Evolutionary conservation across 2,797 vertebrate species (phyloP), one percentile per base, ranked within the genome.

Genomic region (Hirundo rustica): DNA sequence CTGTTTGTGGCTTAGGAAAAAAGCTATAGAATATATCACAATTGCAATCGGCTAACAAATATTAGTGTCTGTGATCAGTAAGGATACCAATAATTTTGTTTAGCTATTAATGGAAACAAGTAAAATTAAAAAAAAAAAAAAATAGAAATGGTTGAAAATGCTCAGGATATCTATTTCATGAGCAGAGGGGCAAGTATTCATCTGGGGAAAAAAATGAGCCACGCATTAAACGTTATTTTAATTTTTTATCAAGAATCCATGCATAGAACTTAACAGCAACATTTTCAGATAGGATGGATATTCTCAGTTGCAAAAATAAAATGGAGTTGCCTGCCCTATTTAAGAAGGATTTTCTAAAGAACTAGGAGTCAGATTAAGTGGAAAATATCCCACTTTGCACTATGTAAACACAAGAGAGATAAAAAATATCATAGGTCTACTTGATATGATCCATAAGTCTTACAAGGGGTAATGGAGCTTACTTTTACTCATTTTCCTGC

Each of bases 1-100:
- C 98, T 97, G 98, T 97, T 98, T 97, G 97, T 97, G 97, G 96
- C 97, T 97, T 97, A 96, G 97, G 95, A 96, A 96, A 97, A 97
- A 97, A 97, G 97, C 97, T 97, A 97, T 98, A 98, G 97, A 98
- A 97, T 97, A 94, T 93, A 97, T 96, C 97, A 97, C 96, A 89
- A 88, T 93, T 96, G 96, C 97, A 98, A 98, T 90, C 98, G 97
- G 96, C 95, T 96, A 97, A 95, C 96, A 97, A 97, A 97, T 97
- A 97, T 91, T 95, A 96, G 97, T 96, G 82, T 73, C 95, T 93
- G 80, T 51, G 85, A 97, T 96, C 29, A 51, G 95, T 93, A 96
- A 95, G 88, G 93, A 95, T 84, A 96, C 75, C 96, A 88, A 90
- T 95, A 96, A 96, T 95, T 97, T 93, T 16, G 22, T 95, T 97